phyloP scores from a whole-genome alignment of 2,797 vertebrate species.

The Cynodonichthys magdalenae region DNA sequence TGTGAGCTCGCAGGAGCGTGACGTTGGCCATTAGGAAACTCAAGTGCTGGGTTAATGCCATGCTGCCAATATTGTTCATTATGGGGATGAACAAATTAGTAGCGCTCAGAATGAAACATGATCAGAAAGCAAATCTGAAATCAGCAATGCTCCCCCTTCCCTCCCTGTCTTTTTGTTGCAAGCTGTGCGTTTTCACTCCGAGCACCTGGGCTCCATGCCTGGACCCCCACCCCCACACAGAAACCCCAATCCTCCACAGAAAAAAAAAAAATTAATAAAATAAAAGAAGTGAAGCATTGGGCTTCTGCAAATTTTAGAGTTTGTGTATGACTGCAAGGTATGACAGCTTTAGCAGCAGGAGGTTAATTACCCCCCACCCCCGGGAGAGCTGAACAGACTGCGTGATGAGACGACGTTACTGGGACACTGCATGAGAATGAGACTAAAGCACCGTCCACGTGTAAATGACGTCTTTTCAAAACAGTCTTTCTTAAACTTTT shows the following conservation, averaged over 20 bases:
- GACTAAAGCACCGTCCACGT: too few species aligned
- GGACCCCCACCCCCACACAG: constrained; percentile 15
- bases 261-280: too few species aligned
- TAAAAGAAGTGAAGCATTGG: constrained; percentile 17
- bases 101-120: constrained; percentile 50
- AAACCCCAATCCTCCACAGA: constrained; percentile 3
- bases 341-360: constrained; percentile 57
- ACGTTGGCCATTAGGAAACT: constrained; percentile 55
- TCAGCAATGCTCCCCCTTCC: background rate
- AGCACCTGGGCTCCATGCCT: constrained; percentile 14
- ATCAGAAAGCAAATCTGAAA: constrained; percentile 49
- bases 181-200: constrained; percentile 14
- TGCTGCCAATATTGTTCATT: constrained; percentile 70
- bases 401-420: constrained; percentile 33
- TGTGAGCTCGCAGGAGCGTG: constrained; percentile 41
- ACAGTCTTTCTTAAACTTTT: too few species aligned
- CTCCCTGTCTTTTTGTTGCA: constrained; percentile 2
- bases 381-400: constrained; percentile 40
- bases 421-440: constrained; percentile 27
- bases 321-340: constrained; percentile 22
- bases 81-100: constrained; percentile 66
- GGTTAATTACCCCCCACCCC: constrained; percentile 57
- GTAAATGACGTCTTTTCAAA: too few species aligned
- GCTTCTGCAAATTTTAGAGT: constrained; percentile 30
- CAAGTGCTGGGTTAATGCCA: constrained; percentile 63